Base-by-base conservation (phyloP, 2,888 invertebrate species). In the Drosophila ustulata region DNA sequence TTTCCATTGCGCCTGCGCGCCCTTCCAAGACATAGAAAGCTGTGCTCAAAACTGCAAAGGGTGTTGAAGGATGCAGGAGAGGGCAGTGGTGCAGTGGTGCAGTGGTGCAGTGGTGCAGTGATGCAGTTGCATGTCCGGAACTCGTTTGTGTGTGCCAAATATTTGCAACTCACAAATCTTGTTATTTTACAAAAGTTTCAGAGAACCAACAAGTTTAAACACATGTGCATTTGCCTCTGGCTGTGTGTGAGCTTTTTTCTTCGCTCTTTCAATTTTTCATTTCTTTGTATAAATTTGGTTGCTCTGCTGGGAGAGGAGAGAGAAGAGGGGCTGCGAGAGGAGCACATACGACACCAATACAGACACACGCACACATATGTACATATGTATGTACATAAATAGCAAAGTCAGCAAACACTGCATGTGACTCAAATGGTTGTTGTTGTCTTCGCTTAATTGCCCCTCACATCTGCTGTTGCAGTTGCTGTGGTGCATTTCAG, bases 111-210 rank as follows among this genome's bases (percentile, higher is more conserved):
- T 18, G 30, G 45, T 59, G 34, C 11, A n/a, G 39, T 39, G 32
- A 37, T 58, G 58, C 57, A 68, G 78, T 66, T 81, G 80, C 87
- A 80, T 77, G 76, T 53, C 64, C 77, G 76, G 82, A 82, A 87
- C 82, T 81, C 82, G 88, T 82, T 82, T 82, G 88, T 82, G 87
- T 86, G 87, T 83, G 80, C 78, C 80, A 81, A 81, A 86, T 87
- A 87, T 87, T 86, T 82, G 86, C 87, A 75, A 70, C 84, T 83
- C 84, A 81, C 82, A 83, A 87, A 82, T 87, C 87, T 82, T 82
- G 78, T 73, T 86, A 62, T 75, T 62, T 62, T 58, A 66, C 66
- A 75, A 75, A 78, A 55, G 50, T 61, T 64, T 46, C 39, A 49
- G 26, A 56, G 46, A 49, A 53, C 66, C 68, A 80, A 66, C 82